Evolutionary conservation across 2,888 invertebrate genomes (phyloP), one percentile per base, ranked within the genome.

Genomic region (Orthosia gracilis): DNA sequence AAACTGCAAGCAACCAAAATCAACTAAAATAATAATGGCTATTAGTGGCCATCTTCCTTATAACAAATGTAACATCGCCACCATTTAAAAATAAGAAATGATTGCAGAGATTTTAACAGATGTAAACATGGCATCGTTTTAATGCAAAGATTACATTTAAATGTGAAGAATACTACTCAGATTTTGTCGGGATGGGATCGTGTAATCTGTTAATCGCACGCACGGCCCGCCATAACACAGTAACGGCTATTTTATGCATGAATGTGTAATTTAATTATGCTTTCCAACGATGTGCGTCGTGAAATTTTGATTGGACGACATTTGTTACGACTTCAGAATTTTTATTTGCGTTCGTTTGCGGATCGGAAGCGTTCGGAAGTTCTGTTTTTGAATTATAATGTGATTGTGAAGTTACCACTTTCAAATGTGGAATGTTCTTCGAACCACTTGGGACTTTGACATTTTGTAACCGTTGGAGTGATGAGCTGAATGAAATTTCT

Each of bases 201-300:
- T 78, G 85, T 87, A 87, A 86, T 84, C 86, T 82, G 75, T 82
- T 86, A 86, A 87, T 86, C 87, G 84, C 77, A 80, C 82, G 64
- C 71, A 83, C 82, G 85, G 76, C 77, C 80, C 83, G 69, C 69
- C 87, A 80, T 80, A 85, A 82, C 76, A 87, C 78, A 47, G 82
- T 88, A 90, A 91, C 87, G 87, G 87, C 88, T 87, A 90, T 91
- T 92, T 93, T 93, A 94, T 93, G 91, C 91, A 91, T 91, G 92
- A 91, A 92, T 90, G 84, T 91, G 88, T 93, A 91, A 93, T 93
- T 93, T 92, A 93, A 93, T 93, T 94, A 93, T 85, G 85, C 84
- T 85, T 85, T 82, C 85, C 85, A 82, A 87, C 89, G 82, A 81
- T 84, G 85, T 78, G 75, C 72, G 84, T 87, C 82, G 86, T 87